Evolutionary conservation across 2,888 invertebrate genomes (phyloP).

Genomic region (Tetropium fuscum): DNA sequence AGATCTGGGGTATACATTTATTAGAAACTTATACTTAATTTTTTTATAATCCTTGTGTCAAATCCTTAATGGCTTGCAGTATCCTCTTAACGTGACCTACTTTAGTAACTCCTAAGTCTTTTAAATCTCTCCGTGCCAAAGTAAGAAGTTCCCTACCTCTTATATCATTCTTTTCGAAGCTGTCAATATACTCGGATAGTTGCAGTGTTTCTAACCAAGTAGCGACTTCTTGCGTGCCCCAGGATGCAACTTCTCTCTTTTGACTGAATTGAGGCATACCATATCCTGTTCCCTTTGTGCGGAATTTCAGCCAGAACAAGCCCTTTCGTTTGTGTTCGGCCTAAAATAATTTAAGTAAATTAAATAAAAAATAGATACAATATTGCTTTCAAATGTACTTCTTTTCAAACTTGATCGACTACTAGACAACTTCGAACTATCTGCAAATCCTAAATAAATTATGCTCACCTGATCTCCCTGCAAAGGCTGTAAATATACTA

Average conservation of each 20-base stretch:
- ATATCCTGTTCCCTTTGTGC: conserved; percentile 65
- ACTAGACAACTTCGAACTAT: no score
- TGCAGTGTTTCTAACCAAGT: conserved; percentile 91
- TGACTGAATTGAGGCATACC: conserved; percentile 67
- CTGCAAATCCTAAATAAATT: neutral
- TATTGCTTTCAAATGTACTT: no score
- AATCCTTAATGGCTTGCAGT: conserved; percentile 91
- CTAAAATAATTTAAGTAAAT: no score
- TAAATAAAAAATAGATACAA: no score
- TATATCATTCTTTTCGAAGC: conserved; percentile 91
- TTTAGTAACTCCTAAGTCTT: conserved; percentile 94
- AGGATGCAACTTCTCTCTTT: conserved; percentile 71
- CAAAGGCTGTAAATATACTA: conserved; percentile 71
- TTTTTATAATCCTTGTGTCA: conserved; percentile 66
- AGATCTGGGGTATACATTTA: conserved; percentile 36
- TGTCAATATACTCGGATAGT: conserved; percentile 90
- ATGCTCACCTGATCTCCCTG: conserved; percentile 67
- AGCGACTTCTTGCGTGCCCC: conserved; percentile 92
- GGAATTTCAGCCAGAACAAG: conserved; percentile 77
- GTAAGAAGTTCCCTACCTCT: conserved; percentile 90
- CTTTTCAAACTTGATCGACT: no score
- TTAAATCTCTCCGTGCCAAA: conserved; percentile 86
- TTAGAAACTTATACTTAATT: conserved; percentile 33
- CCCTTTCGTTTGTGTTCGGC: conserved; percentile 71
- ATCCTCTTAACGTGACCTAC: conserved; percentile 97